Evolutionary conservation across 2,113 vertebrate genomes (phyloP).

Genomic region (Raja brachyura): DNA sequence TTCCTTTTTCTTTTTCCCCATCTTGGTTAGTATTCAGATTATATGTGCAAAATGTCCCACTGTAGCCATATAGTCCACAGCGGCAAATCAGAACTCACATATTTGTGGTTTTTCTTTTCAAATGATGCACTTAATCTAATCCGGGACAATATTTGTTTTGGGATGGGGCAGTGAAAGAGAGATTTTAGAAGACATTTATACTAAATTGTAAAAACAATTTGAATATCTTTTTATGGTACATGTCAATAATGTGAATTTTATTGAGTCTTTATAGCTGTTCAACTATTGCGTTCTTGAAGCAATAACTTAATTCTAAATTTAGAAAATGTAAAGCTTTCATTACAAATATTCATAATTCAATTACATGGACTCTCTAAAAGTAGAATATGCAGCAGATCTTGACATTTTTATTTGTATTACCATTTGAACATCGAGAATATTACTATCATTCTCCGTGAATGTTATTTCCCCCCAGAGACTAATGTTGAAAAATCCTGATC

Average conservation of each 20-base stretch:
- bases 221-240: not conserved
- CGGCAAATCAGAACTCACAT: not conserved
- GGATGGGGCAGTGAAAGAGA: too few species aligned
- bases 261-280: not conserved
- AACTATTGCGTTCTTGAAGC: not conserved
- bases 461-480: not conserved
- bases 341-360: not conserved
- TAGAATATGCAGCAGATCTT: not conserved
- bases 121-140: not conserved
- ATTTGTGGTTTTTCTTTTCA: not conserved
- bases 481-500: not conserved
- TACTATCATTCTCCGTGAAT: not conserved
- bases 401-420: not conserved
- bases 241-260: not conserved
- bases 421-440: not conserved
- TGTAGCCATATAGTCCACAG: not conserved
- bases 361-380: not conserved
- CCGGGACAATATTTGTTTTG: too few species aligned
- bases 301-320: not conserved
- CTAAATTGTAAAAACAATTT: not conserved
- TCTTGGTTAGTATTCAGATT: not conserved
- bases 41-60: not conserved
- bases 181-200: not conserved
- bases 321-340: not conserved
- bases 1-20: constrained; percentile 35